These are phyloP conservation scores for Arion vulgaris DNA, from an alignment of 1,140 invertebrate genomes.

Conservation along the genomic window DNA sequence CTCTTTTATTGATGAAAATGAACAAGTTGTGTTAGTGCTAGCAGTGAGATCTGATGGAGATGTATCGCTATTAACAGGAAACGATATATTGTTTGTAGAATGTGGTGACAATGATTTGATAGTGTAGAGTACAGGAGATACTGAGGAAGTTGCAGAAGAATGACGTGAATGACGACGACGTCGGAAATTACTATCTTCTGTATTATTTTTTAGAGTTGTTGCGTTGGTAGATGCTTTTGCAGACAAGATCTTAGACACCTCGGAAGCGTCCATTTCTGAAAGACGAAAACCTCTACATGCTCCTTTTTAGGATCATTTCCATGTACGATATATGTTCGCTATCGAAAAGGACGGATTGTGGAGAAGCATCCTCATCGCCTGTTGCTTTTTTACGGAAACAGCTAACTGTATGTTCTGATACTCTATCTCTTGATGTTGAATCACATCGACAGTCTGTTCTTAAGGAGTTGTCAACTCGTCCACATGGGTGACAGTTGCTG, in stretches of 20 bases:
- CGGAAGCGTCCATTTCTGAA: background rate
- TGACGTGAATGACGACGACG: background rate
- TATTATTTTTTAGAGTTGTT: background rate
- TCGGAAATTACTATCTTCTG: no score
- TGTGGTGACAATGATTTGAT: background rate
- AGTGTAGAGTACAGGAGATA: background rate
- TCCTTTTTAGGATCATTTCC: background rate
- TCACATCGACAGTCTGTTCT: background rate
- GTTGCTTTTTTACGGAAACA: no score
- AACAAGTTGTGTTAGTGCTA: background rate
- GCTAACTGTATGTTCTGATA: background rate
- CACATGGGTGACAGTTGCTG: background rate
- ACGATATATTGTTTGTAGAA: background rate
- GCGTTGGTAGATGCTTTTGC: background rate
- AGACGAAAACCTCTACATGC: background rate
- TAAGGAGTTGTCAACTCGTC: background rate
- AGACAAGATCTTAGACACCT: background rate
- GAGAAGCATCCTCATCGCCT: background rate
- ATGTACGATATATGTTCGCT: background rate
- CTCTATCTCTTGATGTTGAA: background rate
- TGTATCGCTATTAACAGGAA: background rate
- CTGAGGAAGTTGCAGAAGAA: background rate
- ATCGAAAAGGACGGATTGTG: background rate
- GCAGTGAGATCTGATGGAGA: background rate
- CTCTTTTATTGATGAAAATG: background rate